Conservation (phyloP, 2,113 vertebrate genomes). For the Prolemur simus region DNA sequence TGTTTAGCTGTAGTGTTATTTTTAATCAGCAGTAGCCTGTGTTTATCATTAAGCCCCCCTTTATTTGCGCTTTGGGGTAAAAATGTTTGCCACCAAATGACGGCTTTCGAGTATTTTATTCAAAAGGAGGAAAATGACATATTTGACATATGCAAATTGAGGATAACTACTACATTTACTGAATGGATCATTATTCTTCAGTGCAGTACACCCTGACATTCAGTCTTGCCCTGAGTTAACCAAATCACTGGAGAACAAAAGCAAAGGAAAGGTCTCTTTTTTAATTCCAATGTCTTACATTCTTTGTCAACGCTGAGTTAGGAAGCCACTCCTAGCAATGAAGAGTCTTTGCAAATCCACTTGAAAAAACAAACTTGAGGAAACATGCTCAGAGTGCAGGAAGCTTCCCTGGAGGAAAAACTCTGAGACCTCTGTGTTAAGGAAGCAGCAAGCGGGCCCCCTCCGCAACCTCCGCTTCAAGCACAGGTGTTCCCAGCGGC, state of each 20-base stretch:
- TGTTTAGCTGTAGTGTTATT: neutral
- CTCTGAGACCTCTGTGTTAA: neutral
- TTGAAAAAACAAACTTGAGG: neutral
- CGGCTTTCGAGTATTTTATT: slow-evolving; percentile 19
- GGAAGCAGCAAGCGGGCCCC: neutral
- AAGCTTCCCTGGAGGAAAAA: neutral
- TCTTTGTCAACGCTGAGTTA: neutral
- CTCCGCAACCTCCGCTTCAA: neutral
- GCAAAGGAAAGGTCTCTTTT: neutral
- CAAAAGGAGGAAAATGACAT: neutral
- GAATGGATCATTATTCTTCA: neutral
- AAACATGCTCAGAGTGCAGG: no score
- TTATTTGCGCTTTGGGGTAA: neutral
- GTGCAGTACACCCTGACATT: neutral
- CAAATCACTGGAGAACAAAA: neutral
- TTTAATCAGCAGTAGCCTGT: neutral
- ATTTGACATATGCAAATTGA: neutral
- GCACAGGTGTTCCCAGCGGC: no score
- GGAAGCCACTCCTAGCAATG: neutral
- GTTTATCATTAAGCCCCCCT: neutral
- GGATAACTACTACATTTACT: neutral
- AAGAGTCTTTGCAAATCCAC: neutral
- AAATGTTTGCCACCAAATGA: neutral
- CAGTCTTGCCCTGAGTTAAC: neutral
- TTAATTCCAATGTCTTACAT: neutral